Conservation (phyloP, 30 jellyfish, hydroid and myxozoan species). For the Turritopsis dohrnii region DNA sequence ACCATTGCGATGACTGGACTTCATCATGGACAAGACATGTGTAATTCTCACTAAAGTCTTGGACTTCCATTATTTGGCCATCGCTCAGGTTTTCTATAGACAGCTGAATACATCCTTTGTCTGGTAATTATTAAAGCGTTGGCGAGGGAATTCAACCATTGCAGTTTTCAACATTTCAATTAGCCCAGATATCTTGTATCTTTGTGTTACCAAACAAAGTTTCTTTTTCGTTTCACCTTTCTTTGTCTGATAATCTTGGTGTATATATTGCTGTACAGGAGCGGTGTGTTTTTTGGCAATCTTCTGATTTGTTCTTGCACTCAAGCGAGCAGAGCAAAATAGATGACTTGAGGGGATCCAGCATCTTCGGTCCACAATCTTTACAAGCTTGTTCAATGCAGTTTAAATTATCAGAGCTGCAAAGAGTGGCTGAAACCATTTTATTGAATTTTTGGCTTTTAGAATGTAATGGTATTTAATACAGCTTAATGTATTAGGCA, state of each 20-base stretch:
- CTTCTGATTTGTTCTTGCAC: constrained; percentile 24
- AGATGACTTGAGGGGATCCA: constrained; percentile 30
- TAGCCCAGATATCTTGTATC: constrained; percentile 36
- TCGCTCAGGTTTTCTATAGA: background rate
- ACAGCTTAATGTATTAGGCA: no score
- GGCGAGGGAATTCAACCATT: constrained; percentile 16
- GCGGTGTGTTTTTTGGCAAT: constrained; percentile 24
- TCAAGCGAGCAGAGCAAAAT: constrained; percentile 31
- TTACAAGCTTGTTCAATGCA: constrained; percentile 53
- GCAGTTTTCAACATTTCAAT: constrained; percentile 13
- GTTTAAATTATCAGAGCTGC: constrained; percentile 31
- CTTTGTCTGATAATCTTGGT: constrained; percentile 28
- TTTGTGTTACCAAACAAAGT: constrained; percentile 34
- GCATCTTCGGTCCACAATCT: constrained; percentile 32
- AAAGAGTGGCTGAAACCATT: constrained; percentile 43
- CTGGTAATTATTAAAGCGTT: constrained; percentile 30
- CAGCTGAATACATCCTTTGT: constrained; percentile 12
- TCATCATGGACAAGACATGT: constrained; percentile 65
- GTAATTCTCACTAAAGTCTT: constrained; percentile 40
- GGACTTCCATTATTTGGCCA: constrained; percentile 4
- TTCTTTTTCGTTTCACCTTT: constrained; percentile 45
- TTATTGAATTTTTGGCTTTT: no score
- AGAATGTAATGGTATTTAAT: no score
- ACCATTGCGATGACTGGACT: constrained; percentile 49
- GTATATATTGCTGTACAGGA: constrained; percentile 34